Base-by-base conservation (phyloP, 2,113 vertebrate species). In the Leucopternis melanops region DNA sequence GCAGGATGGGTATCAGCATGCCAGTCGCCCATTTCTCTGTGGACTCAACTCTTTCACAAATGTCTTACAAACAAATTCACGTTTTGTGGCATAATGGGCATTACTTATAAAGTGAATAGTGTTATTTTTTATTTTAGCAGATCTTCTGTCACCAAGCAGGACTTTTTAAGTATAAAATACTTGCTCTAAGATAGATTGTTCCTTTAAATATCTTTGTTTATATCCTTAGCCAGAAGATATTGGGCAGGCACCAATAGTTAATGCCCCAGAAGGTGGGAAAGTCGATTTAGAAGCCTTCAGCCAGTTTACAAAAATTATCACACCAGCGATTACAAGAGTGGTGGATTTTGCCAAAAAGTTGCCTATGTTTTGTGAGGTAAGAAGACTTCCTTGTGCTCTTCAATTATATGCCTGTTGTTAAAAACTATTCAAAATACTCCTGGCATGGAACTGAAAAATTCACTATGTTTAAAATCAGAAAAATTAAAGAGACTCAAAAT, bases 291-390 rank as follows among this genome's bases (percentile, higher is more conserved):
- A 99, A 99, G 99, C 99, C 98, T 99, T 99, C 98, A 99, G 99
- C 98, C 99, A 99, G 98, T 99, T 99, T 98, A 99, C 99, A 98
- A 99, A 99, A 99, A 99, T 99, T 97, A 99, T 99, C 99, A 99
- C 99, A 98, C 99, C 99, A 98, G 99, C 99, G 98, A 99, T 99
- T 98, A 99, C 99, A 93, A 98, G 99, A 98, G 99, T 99, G 98
- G 99, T 99, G 98, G 99, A 99, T 99, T 99, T 99, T 99, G 99
- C 99, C 99, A 99, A 99, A 99, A 99, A 99, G 98, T 98, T 99
- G 98, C 99, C 99, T 97, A 99, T 99, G 99, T 99, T 99, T 97
- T 99, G 99, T 98, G 99, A 99, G 99, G 99, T 99, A 92, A 97
- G 98, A 81, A 89, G 86, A 79, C 34, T 72, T 93, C 74, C 81